Base-by-base conservation (phyloP, 2,113 vertebrate genomes). In the Ailurus styani region DNA sequence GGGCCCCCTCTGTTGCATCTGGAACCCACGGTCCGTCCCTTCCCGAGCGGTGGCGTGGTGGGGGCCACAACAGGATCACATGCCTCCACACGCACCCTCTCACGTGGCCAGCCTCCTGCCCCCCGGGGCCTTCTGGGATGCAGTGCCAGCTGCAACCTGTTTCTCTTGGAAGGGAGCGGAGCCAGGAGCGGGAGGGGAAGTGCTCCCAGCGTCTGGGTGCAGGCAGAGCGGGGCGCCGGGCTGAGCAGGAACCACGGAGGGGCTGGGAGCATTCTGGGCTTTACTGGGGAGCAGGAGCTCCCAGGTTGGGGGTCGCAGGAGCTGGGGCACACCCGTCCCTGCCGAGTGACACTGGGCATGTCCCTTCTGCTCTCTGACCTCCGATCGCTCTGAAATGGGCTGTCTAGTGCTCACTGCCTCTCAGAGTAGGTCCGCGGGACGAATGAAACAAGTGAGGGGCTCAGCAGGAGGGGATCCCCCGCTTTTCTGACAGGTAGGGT, bases 81-180 rank as follows among this genome's bases (percentile, higher is more conserved):
- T 0, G 50, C 29, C 78, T 31, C 77, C 40, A 29, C 96, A 73
- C 25, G 7, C 50, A 2, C 47, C 81, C 90, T 5, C 86, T 95
- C 94, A 95, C 90, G 40, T 81, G 73, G 73, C 85, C 3, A 1
- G 79, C 54, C 81, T 23, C n/a, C 78, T 47, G 93, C 60, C 0
- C 2, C 75, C 60, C 7, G 5, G 31, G 85, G 85, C 27, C 54
- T 81, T 9, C 90, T 73, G 96, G 96, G 90, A 93, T 66, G 45
- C 45, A 0, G 5, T 31, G 79, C 86, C 97, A 96, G 97, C 90
- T 85, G 93, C 90, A 88, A 37, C 87, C 95, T 95, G 96, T 95
- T 96, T 96, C 97, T 84, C 96, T 95, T 66, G 86, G 93, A 90
- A 79, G 77, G 57, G 52, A 79, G 6, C 15, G 0, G 95, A 27